phyloP scores from a whole-genome alignment of 2,113 vertebrate genomes.

The Prionailurus bengalensis region DNA sequence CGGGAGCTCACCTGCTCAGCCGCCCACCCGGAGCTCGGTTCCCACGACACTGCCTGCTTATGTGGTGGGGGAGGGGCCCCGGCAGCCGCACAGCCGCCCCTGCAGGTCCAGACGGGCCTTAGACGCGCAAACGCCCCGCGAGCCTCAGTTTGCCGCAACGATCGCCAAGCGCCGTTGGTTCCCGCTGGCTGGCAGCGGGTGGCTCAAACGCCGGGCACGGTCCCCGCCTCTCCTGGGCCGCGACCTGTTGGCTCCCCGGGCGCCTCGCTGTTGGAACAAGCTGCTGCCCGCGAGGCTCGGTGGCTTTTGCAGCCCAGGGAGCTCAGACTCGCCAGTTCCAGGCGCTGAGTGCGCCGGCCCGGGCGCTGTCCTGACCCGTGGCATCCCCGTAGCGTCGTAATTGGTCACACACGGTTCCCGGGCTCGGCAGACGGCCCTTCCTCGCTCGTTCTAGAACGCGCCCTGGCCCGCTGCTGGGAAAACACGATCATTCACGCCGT shows the following conservation, averaged over 20 bases:
- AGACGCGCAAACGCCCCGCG: fast-evolving
- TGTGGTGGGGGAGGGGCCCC: fast-evolving
- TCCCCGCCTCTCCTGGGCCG: fast-evolving
- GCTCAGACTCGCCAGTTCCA: background rate
- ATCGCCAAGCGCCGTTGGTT: fast-evolving
- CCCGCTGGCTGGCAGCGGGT: fast-evolving
- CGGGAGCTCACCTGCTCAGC: too few species aligned
- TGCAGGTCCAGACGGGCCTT: fast-evolving
- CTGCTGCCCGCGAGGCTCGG: fast-evolving
- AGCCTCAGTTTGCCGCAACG: fast-evolving
- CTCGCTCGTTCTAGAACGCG: fast-evolving
- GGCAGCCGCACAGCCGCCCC: background rate
- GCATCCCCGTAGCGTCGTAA: fast-evolving
- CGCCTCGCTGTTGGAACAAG: fast-evolving
- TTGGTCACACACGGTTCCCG: fast-evolving
- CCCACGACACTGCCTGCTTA: fast-evolving
- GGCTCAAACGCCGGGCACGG: fast-evolving
- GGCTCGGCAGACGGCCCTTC: fast-evolving
- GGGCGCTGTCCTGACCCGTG: fast-evolving
- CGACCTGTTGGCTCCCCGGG: fast-evolving
- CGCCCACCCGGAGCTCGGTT: fast-evolving
- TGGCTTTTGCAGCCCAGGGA: fast-evolving
- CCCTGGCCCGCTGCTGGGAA: background rate
- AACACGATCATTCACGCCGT: fast-evolving
- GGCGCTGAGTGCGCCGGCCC: too few species aligned